Evolutionary conservation across 2,888 invertebrate species (phyloP), one percentile per base, ranked within the genome.

Genomic region (Lissocephala sabroskyi): DNA sequence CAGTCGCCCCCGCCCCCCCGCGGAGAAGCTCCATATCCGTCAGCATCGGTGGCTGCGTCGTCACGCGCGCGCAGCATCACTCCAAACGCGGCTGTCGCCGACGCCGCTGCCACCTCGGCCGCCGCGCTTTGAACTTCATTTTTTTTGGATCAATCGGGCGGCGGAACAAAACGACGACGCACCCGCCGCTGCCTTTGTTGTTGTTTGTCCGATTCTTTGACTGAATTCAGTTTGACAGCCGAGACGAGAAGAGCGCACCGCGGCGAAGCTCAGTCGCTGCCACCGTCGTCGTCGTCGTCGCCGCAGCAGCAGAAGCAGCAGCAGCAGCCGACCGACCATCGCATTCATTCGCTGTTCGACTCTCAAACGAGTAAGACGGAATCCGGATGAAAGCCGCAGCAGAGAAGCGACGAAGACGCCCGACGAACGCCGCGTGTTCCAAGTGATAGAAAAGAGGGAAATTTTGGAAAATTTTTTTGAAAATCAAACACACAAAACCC

Each of bases 301-400:
- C 52, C 52, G 57, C 52, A 37, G 19, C 43, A 29, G 41, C 49
- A 47, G 41, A 41, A 32, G 56, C 42, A 51, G 52, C 52, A 65
- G 70, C 64, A 61, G 50, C 57, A 59, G 56, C 62, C n/a, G n/a
- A 68, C 66, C 66, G 75, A 65, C 45, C 46, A 23, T 73, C n/a
- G 65, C 65, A 74, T 60, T 77, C 80, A 81, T 82, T 81, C 81
- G 79, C 80, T 79, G 80, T 79, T 79, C 75, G 80, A 79, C 80
- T 76, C 79, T 81, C 79, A 76, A 79, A 75, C 78, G 79, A 76
- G 78, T 73, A 80, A 81, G 81, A 80, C 80, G 77, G 79, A 65
- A 70, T 73, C 77, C 74, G 75, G 64, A 70, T 74, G 78, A 75
- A 60, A 46, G 48, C 51, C 50, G 30, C 29, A 36, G 18, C 43